Evolutionary conservation across 30 jellyfish, hydroid and myxozoan genomes (phyloP).

Genomic region (Cassiopea xamachana): DNA sequence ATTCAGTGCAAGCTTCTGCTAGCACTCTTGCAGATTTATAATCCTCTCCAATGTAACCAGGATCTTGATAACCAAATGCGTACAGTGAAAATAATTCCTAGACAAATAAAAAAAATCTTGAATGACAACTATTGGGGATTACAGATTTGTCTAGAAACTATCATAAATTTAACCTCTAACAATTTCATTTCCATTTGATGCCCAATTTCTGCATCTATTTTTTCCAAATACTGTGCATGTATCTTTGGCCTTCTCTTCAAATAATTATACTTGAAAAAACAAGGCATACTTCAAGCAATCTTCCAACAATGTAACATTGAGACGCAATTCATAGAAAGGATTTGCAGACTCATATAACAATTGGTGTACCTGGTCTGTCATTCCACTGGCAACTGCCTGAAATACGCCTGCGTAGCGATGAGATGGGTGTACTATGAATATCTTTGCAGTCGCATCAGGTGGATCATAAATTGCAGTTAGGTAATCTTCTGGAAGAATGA

Average conservation of each 20-base stretch:
- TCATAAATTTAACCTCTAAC: too few relatives aligned
- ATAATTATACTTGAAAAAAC: too few relatives aligned
- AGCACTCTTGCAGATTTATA: slow-evolving; percentile 28
- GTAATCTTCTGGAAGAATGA: slow-evolving; percentile 38
- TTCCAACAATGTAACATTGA: too few relatives aligned
- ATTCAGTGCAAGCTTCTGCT: slow-evolving; percentile 50
- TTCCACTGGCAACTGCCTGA: slow-evolving; percentile 51
- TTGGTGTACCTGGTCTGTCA: slow-evolving; percentile 48
- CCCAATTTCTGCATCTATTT: too few relatives aligned
- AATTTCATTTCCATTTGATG: too few relatives aligned
- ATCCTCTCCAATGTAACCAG: slow-evolving; percentile 61
- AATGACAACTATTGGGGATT: too few relatives aligned
- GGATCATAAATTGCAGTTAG: slow-evolving; percentile 29
- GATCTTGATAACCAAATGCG: slow-evolving; percentile 71
- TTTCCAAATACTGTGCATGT: too few relatives aligned
- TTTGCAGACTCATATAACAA: background rate
- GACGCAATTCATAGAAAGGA: too few relatives aligned
- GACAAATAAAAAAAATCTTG: background rate
- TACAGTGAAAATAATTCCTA: slow-evolving; percentile 58
- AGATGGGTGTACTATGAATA: slow-evolving; percentile 65
- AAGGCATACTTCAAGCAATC: too few relatives aligned
- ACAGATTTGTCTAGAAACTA: too few relatives aligned
- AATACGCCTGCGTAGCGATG: slow-evolving; percentile 63
- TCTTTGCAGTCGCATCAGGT: slow-evolving; percentile 44
- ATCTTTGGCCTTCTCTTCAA: too few relatives aligned